Evolutionary conservation across 92 coral and sea anemone genomes (phyloP).

Genomic region (Scolanthus callimorphus): DNA sequence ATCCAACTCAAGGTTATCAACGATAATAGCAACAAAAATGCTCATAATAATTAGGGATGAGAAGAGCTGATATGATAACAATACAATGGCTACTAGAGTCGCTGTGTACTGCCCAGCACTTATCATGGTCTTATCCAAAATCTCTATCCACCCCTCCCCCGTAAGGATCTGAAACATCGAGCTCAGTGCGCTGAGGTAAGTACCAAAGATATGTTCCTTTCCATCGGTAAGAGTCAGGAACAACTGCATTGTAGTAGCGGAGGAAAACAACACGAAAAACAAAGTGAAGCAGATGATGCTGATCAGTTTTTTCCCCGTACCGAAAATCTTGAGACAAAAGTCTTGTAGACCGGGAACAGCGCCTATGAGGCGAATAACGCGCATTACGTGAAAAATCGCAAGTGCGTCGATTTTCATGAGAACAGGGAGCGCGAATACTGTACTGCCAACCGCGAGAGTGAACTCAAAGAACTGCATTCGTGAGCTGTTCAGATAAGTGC

Average conservation of each 20-base stretch:
- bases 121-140: slow-evolving; percentile 71
- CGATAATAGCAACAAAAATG: slow-evolving; percentile 91
- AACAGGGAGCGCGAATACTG: slow-evolving; percentile 73
- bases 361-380: slow-evolving; percentile 81
- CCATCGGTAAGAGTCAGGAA: slow-evolving; percentile 64
- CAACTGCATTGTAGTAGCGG: slow-evolving; percentile 85
- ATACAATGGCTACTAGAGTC: slow-evolving; percentile 54
- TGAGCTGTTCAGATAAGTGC: slow-evolving; percentile 73
- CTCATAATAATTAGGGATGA: slow-evolving; percentile 96
- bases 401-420: slow-evolving; percentile 40
- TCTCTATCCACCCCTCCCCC: slow-evolving; percentile 98
- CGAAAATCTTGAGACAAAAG: slow-evolving; percentile 90
- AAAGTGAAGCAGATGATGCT: slow-evolving; percentile 78
- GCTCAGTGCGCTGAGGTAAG: slow-evolving; percentile 52
- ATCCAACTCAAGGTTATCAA: slow-evolving; percentile 94
- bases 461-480: slow-evolving; percentile 85
- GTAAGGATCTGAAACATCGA: slow-evolving; percentile 98
- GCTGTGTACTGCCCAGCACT: slow-evolving; percentile 34
- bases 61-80: slow-evolving; percentile 75
- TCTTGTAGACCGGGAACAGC: slow-evolving; percentile 89
- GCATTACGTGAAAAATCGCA: slow-evolving; percentile 88
- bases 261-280: slow-evolving; percentile 80
- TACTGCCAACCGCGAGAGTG: slow-evolving; percentile 87
- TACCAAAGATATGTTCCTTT: slow-evolving; percentile 52
- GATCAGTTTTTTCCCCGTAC: slow-evolving; percentile 94